Evolutionary conservation across 2,888 invertebrate genomes (phyloP).

Genomic region (Polia nebulosa): DNA sequence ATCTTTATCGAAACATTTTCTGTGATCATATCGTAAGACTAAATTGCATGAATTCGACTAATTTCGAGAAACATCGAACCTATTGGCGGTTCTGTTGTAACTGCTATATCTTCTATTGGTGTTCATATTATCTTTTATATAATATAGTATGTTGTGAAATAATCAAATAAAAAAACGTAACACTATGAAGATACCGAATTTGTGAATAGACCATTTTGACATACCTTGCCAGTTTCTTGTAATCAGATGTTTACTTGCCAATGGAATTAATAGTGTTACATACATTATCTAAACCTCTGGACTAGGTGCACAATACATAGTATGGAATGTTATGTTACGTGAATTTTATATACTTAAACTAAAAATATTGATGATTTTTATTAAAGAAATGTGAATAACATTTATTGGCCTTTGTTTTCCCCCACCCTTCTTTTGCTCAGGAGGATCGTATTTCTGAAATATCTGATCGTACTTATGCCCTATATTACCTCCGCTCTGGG

Average conservation of each 20-base stretch:
- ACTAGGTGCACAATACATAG: slow-evolving; percentile 60
- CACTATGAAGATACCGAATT: slow-evolving; percentile 16
- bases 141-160: slow-evolving; percentile 31
- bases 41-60: slow-evolving; percentile 50
- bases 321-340: slow-evolving; percentile 51
- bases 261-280: slow-evolving; percentile 37
- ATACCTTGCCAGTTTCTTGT: slow-evolving; percentile 55
- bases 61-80: slow-evolving; percentile 61
- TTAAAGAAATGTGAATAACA: slow-evolving; percentile 68
- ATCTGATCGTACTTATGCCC: no score
- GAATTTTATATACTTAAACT: slow-evolving; percentile 65
- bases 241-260: slow-evolving; percentile 54
- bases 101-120: slow-evolving; percentile 33
- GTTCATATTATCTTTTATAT: slow-evolving; percentile 57
- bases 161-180: slow-evolving; percentile 14
- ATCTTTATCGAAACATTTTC: slow-evolving; percentile 52
- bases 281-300: slow-evolving; percentile 13
- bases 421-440: not conserved
- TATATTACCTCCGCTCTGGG: no score
- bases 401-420: slow-evolving; percentile 15
- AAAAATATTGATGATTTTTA: slow-evolving; percentile 61
- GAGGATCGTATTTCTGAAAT: no score
- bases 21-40: slow-evolving; percentile 65
- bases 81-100: slow-evolving; percentile 34
- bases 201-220: slow-evolving; percentile 2